Evolutionary conservation across 2,888 invertebrate genomes (phyloP), one percentile per base, ranked within the genome.

Genomic region (Clostera curtula): DNA sequence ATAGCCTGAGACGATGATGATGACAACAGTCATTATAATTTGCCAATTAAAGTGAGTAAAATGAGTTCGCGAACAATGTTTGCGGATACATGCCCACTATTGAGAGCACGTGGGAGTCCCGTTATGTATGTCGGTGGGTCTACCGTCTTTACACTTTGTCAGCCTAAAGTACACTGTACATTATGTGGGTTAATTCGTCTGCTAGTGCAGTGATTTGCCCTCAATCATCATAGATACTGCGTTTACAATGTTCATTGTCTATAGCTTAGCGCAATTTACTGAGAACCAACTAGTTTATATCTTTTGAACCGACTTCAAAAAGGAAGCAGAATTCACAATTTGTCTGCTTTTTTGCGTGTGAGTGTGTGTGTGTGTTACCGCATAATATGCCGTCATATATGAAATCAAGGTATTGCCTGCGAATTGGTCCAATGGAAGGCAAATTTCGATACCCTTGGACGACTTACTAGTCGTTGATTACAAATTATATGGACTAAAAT

Each of bases 51-150:
- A 38, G 30, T 26, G 28, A 11, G 19, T 27, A 31, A 19, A 40
- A 42, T 42, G 32, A 47, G 51, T 51, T 49, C 43, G 36, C 30
- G 29, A 44, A 52, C 49, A 45, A 53, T 52, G 49, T 54, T 56
- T 43, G 49, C 58, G 50, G 55, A 62, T 55, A 49, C 49, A 41
- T 49, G 42, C 35, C 32, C 43, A 44, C 42, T 49, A 57, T 58
- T 51, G 45, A 34, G 49, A 55, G 43, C 59, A 55, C 48, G 56
- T 58, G 60, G 46, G 21, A 27, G 26, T 34, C 30, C 60, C 56
- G 63, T 58, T 60, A 60, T 48, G 28, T 39, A 28, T 36, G 31
- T 38, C 24, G 35, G 32, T 35, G 25, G 23, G 13, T 33, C 36
- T 31, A 23, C 35, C 13, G 26, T 25, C 31, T 42, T 42, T 40